Evolutionary conservation across 2,113 vertebrate species (phyloP).

Genomic region (Melanostigma gelatinosum): DNA sequence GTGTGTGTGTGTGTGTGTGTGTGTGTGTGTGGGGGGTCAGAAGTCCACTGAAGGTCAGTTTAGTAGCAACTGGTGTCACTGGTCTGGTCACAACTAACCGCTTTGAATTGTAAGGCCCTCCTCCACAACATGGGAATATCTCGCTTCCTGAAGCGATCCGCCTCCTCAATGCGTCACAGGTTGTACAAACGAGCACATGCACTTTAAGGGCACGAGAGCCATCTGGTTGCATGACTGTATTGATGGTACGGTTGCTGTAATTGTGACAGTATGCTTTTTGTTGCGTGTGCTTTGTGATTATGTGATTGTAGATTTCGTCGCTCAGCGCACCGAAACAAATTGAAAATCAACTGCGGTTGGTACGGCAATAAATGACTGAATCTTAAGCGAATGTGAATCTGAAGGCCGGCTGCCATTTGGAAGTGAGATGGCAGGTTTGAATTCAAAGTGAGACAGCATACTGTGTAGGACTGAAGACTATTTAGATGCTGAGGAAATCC

Average conservation of each 20-base stretch:
- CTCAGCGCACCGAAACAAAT: neutral
- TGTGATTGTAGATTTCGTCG: neutral
- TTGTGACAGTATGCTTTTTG: neutral
- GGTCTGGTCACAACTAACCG: neutral
- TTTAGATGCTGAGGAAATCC: neutral
- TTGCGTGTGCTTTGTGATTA: neutral
- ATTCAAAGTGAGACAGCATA: neutral
- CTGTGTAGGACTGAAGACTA: neutral
- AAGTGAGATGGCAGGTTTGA: conserved; percentile 9
- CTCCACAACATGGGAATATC: neutral
- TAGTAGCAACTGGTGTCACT: conserved; percentile 19
- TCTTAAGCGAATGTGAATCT: neutral
- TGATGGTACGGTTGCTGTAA: neutral
- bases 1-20: neutral
- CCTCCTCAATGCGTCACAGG: neutral
- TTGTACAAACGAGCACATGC: neutral
- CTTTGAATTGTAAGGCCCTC: neutral
- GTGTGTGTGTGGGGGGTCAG: neutral
- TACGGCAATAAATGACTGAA: neutral
- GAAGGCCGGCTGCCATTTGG: neutral
- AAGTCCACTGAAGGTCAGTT: conserved; percentile 12
- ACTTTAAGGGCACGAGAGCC: neutral
- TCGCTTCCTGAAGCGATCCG: neutral
- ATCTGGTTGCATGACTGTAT: neutral
- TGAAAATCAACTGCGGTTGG: neutral